Base-by-base conservation (phyloP, 2,797 vertebrate genomes). In the Alectoris magna region DNA sequence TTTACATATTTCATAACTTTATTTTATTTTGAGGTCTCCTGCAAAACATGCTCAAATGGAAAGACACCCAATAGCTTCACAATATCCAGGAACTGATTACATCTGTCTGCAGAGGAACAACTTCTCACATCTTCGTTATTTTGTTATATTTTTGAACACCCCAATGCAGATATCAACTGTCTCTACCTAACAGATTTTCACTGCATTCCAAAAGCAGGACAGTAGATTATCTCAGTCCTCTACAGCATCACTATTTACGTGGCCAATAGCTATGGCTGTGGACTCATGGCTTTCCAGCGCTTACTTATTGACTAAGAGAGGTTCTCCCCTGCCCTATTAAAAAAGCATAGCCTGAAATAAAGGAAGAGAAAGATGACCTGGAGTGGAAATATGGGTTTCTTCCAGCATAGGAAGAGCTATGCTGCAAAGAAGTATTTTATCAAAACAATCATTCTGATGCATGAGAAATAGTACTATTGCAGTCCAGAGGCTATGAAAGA, bases 381-480 rank as follows among this genome's bases (percentile, higher is more conserved):
- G 29, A 46, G 5, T 66, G 79, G 46, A 75, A 76, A 41, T 0
- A 0, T 36, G 22, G 31, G 44, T 43, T 67, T 89, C 67, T 76
- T 27, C 51, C 68, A 70, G 27, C 18, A 0, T 46, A 84, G 76
- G 66, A 94, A 94, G 73, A 92, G 14, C 67, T 48, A n/a, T 72
- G 51, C 27, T 84, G n/a, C 67, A 86, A 68, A 92, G 75, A 92
- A 76, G 24, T 44, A 64, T 70, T 75, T 84, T 82, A 93, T 88
- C 51, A 94, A 90, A 94, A 91, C 56, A 86, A 95, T 94, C 81
- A 69, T 83, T 82, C 74, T 85, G 71, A 67, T 90, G 55, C 44
- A 87, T 94, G 79, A 94, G 91, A 93, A 95, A 63, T 63, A 91
- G 79, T 41, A 49, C 70, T 91, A 78, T 79, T 90, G 60, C 84